phyloP scores from a whole-genome alignment of 2,797 vertebrate species.

The Ataeniobius toweri region DNA sequence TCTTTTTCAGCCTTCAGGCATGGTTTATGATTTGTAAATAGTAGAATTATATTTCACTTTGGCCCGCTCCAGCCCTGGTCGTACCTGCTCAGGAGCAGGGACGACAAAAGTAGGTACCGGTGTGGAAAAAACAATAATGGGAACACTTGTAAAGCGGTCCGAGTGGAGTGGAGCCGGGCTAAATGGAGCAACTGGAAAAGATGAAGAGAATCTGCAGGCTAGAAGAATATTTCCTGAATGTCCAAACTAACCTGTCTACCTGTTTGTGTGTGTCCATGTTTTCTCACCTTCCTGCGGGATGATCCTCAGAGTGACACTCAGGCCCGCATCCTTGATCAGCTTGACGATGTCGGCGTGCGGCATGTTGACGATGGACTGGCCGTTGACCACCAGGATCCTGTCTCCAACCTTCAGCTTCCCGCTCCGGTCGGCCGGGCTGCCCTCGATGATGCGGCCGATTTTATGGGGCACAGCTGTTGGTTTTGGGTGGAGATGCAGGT shows the following conservation, averaged over 20 bases:
- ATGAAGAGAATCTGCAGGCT: neutral
- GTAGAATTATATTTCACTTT: no score
- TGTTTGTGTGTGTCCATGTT: slow-evolving; percentile 9
- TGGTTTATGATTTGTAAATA: no score
- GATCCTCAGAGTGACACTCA: slow-evolving; percentile 96
- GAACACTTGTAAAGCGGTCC: no score
- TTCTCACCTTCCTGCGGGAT: slow-evolving; percentile 96
- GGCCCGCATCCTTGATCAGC: slow-evolving; percentile 98
- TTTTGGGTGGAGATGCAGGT: slow-evolving; percentile 14
- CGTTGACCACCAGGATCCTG: slow-evolving; percentile 96
- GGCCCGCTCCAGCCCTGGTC: no score
- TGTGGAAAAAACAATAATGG: no score
- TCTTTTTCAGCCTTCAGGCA: no score
- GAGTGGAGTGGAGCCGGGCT: no score
- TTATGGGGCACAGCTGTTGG: slow-evolving; percentile 94
- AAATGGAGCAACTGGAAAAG: no score
- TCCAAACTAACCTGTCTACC: neutral
- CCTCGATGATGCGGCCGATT: slow-evolving; percentile 98
- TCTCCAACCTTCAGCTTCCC: slow-evolving; percentile 97
- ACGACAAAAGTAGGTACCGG: no score
- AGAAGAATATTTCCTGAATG: neutral
- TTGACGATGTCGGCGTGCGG: slow-evolving; percentile 98
- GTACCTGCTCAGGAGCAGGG: no score
- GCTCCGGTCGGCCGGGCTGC: slow-evolving; percentile 96
- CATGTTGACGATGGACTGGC: slow-evolving; percentile 97